phyloP scores from a whole-genome alignment of 2,888 invertebrate species.

The Drosophila melanosoma region DNA sequence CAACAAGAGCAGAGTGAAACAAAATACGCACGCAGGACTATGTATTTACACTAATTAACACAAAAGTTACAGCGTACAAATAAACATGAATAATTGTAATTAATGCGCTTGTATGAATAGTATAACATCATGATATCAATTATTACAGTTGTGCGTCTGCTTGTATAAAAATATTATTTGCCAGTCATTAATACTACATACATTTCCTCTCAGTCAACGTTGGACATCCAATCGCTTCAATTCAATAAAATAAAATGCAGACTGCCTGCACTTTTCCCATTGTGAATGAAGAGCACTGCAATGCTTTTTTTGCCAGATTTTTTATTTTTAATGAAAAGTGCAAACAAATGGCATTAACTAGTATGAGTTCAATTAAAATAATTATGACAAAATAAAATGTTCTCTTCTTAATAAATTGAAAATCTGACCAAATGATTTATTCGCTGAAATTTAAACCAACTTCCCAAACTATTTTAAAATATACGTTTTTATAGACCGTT shows the following conservation, averaged over 20 bases:
- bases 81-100: conserved; percentile 69
- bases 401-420: conserved; percentile 12
- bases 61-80: conserved; percentile 59
- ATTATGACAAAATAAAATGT: conserved; percentile 44
- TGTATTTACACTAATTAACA: conserved; percentile 62
- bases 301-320: conserved; percentile 3
- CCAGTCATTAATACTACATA: conserved; percentile 14
- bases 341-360: conserved; percentile 55
- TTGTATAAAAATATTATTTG: conserved; percentile 46
- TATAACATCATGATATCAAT: conserved; percentile 36
- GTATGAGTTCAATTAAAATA: conserved; percentile 63
- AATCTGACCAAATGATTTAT: not conserved
- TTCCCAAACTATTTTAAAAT: conserved; percentile 12
- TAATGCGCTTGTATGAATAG: conserved; percentile 49
- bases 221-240: conserved; percentile 44
- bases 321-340: conserved; percentile 50
- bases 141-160: conserved; percentile 15
- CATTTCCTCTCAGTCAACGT: conserved; percentile 31
- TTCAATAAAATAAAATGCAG: conserved; percentile 58
- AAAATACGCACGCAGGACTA: conserved; percentile 24
- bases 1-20: conserved; percentile 22
- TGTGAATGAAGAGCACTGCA: conserved; percentile 54
- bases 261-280: conserved; percentile 35
- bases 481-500: not conserved
- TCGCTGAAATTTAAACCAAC: not conserved